phyloP scores from a whole-genome alignment of 2,888 invertebrate species.

The Oasisia sp. region DNA sequence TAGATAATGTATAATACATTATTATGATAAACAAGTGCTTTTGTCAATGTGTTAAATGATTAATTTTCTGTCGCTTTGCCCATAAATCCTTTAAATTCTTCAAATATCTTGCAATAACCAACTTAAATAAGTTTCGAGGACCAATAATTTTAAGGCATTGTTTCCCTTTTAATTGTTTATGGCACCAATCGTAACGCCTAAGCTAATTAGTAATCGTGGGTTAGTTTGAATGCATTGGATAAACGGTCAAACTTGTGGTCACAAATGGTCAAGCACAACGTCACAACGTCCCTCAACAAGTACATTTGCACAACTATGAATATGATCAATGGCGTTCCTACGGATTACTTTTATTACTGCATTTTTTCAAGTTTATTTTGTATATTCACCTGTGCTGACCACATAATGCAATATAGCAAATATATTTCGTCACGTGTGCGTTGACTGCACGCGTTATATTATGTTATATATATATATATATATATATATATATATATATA shows the following conservation, averaged over 20 bases:
- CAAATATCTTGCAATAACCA: not conserved
- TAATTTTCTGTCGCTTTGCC: not conserved
- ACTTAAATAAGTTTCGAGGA: not conserved
- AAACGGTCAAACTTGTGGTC: not conserved
- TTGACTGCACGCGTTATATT: not conserved
- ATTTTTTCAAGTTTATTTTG: too few relatives aligned
- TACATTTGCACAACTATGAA: too few relatives aligned
- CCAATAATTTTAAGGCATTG: not conserved
- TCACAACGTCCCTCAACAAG: too few relatives aligned
- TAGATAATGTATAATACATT: not conserved
- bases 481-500: not conserved
- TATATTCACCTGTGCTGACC: too few relatives aligned
- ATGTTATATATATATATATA: not conserved
- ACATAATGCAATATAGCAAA: too few relatives aligned
- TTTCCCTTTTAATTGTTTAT: not conserved
- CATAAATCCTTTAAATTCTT: not conserved
- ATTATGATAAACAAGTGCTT: not conserved
- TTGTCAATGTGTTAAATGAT: not conserved
- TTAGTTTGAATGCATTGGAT: not conserved
- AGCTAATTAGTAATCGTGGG: not conserved
- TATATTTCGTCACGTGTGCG: too few relatives aligned
- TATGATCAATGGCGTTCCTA: too few relatives aligned
- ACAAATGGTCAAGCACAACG: too few relatives aligned
- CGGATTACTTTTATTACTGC: too few relatives aligned
- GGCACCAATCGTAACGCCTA: not conserved